Evolutionary conservation across 2,797 vertebrate species (phyloP).

Genomic region (Periophthalmus magnuspinnatus): DNA sequence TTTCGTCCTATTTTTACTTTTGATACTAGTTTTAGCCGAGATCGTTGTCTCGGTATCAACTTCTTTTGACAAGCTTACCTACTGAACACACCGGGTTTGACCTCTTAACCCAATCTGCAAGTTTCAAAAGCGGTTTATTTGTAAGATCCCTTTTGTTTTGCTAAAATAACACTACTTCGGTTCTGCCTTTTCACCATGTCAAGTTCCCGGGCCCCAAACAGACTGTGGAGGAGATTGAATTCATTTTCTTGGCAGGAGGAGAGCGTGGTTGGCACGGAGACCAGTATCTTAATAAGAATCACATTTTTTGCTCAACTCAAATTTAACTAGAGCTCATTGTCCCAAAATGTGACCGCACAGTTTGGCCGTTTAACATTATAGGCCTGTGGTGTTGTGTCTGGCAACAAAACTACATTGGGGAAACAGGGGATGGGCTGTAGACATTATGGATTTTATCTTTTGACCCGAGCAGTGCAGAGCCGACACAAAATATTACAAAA

Average conservation of each 20-base stretch:
- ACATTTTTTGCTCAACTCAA: slow-evolving; percentile 72
- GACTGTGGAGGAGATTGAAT: slow-evolving; percentile 65
- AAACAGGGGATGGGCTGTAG: slow-evolving; percentile 68
- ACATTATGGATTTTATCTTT: slow-evolving; percentile 55
- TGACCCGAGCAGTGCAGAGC: slow-evolving; percentile 58
- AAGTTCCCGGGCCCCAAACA: slow-evolving; percentile 35
- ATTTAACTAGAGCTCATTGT: slow-evolving; percentile 75
- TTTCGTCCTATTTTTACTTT: no score
- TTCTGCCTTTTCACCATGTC: slow-evolving; percentile 19
- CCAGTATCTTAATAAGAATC: slow-evolving; percentile 76
- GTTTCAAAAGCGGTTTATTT: slow-evolving; percentile 9
- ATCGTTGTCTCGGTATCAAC: no score
- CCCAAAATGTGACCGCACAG: slow-evolving; percentile 63
- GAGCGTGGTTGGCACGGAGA: slow-evolving; percentile 58
- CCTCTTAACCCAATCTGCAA: slow-evolving; percentile 1
- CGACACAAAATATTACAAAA: background rate
- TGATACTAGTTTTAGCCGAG: no score
- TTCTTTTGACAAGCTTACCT: no score
- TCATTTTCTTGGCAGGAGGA: slow-evolving; percentile 62
- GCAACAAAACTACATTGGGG: slow-evolving; percentile 63
- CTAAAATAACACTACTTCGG: slow-evolving; percentile 11
- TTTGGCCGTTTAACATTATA: slow-evolving; percentile 70
- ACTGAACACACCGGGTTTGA: background rate
- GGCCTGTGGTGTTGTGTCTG: slow-evolving; percentile 72
- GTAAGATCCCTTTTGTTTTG: slow-evolving; percentile 8